Base-by-base conservation (phyloP, 1,140 invertebrate genomes). In the Penaeus japonicus region DNA sequence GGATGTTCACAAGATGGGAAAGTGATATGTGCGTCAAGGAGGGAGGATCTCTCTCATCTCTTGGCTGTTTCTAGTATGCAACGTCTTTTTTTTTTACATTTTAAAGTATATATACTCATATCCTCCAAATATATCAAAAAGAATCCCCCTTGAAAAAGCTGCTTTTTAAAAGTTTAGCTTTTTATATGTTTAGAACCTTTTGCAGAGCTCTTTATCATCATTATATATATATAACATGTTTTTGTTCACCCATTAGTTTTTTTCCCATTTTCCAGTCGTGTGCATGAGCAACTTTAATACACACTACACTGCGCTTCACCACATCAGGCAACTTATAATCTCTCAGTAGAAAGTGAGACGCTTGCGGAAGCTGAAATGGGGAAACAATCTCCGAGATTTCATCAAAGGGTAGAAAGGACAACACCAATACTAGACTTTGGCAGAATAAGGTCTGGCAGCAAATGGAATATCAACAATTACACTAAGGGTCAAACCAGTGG, bases 391-490 rank as follows among this genome's bases (percentile, higher is more conserved):
- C 73, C 57, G 53, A 88, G 86, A 83, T 82, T 78, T 80, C 82
- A 84, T 79, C 87, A 89, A 75, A 88, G 82, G 87, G 82, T 79
- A 84, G 81, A 84, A 84, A 89, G 82, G 87, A 85, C 87, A 89
- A 89, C 87, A 89, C 87, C 87, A 89, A 89, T 89, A 89, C 87
- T 89, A 89, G 87, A 89, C 87, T 89, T 89, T 89, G 87, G 87
- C 87, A 84, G 87, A 89, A 89, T 89, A 89, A 85, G 87, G 87
- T 85, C 83, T 89, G 82, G 83, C 83, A 89, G 87, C 87, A 84
- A 89, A 89, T 89, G 81, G 81, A 84, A 89, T 88, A 88, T 88
- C 78, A 81, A 88, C 80, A 88, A 82, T 88, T 88, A 88, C 86
- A 77, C 86, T 88, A 88, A 83, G 80, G 84, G 80, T 88, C 80